These are phyloP conservation scores for Macaca fascicularis DNA, from an alignment of 2,113 vertebrate genomes.

Conservation along the genomic window DNA sequence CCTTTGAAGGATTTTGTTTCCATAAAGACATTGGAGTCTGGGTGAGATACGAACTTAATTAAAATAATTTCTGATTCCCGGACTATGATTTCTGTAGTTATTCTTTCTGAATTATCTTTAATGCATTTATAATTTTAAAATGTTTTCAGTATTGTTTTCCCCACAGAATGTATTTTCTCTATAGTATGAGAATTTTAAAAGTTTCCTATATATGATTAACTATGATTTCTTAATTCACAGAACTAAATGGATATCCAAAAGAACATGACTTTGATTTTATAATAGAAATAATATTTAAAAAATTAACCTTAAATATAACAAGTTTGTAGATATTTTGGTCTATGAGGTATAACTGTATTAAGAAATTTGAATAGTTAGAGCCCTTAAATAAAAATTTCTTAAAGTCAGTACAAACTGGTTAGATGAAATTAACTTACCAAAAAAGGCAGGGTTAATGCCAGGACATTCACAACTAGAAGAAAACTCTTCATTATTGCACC, in stretches of 20 bases:
- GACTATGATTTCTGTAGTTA: neutral
- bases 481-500: conserved; percentile 66
- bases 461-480: conserved; percentile 51
- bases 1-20: neutral
- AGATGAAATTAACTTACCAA: conserved; percentile 68
- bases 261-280: neutral
- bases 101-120: conserved; percentile 19
- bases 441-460: conserved; percentile 62
- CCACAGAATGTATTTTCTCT: neutral
- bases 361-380: neutral
- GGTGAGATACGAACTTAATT: neutral
- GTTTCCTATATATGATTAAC: neutral
- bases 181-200: neutral
- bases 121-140: neutral
- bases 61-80: neutral
- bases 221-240: neutral
- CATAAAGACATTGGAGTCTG: neutral
- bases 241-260: neutral
- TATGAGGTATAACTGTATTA: neutral
- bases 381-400: neutral
- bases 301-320: neutral
- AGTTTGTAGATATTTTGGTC: neutral
- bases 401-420: neutral
- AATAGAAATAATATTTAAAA: conserved; percentile 12
- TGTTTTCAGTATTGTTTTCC: neutral